Percentiles rank a stretch among this genome's conserved stretches.
These are phyloP conservation scores for Tipula vernalis DNA, from an alignment of 2,888 invertebrate species.

Conservation along the genomic window DNA sequence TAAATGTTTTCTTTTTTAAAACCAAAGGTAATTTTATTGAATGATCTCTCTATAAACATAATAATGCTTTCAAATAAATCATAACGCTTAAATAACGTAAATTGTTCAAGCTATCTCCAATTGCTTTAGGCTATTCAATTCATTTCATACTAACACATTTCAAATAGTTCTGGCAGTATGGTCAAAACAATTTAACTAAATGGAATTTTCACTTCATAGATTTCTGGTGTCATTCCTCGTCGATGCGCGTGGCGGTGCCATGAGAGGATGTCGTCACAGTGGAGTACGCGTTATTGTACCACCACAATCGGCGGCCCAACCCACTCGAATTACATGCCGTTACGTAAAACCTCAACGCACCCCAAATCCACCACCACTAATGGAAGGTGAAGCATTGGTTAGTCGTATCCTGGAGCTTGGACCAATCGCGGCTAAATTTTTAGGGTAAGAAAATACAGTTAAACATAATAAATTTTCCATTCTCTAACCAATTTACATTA, in stretches of 20 bases:
- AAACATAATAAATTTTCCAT: not conserved
- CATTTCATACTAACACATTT: not conserved
- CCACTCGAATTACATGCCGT: constrained; percentile 92
- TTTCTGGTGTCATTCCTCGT: constrained; percentile 99
- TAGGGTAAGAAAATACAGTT: constrained; percentile 52
- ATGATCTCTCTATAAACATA: not conserved
- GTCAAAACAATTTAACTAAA: not conserved
- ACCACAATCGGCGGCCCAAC: constrained; percentile 87
- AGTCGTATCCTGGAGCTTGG: constrained; percentile 90
- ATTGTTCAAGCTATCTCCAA: not conserved
- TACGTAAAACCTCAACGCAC: constrained; percentile 55
- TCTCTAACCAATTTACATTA: not conserved
- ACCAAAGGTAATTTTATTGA: not conserved
- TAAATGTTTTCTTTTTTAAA: constrained; percentile 17
- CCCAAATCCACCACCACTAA: constrained; percentile 83
- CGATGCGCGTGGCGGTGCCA: constrained; percentile 96
- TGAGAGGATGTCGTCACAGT: constrained; percentile 96
- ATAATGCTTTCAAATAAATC: not conserved
- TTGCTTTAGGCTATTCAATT: not conserved
- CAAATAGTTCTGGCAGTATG: not conserved
- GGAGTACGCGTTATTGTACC: constrained; percentile 96
- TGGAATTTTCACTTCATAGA: constrained; percentile 35
- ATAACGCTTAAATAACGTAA: not conserved
- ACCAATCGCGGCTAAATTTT: constrained; percentile 89
- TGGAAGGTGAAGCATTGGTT: constrained; percentile 97